Evolutionary conservation across 2,888 invertebrate genomes (phyloP).

Genomic region (Formica aserva): DNA sequence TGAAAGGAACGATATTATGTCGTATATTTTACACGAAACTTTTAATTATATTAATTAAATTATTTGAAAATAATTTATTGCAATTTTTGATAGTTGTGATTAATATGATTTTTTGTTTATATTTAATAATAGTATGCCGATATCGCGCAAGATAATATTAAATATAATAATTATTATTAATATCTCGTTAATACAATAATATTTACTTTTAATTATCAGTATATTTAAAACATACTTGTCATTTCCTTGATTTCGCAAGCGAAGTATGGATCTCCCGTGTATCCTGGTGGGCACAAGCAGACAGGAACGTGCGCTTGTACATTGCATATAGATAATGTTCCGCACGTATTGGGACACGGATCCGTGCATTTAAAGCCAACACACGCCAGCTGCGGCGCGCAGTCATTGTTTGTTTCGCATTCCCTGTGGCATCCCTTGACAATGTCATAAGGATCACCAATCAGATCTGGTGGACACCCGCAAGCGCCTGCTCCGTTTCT

Average conservation of each 20-base stretch:
- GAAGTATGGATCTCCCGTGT: conserved; percentile 94
- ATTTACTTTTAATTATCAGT: not conserved
- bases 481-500: conserved; percentile 95
- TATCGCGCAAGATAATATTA: not conserved
- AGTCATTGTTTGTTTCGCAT: conserved; percentile 93
- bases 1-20: conserved; percentile 25
- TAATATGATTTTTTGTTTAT: not conserved
- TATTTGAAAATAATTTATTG: not conserved
- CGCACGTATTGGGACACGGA: conserved; percentile 94
- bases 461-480: conserved; percentile 91
- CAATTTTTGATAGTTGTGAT: not conserved
- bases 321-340: conserved; percentile 92
- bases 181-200: not conserved
- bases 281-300: conserved; percentile 91
- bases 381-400: conserved; percentile 91
- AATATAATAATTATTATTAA: not conserved
- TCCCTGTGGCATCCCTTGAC: conserved; percentile 91
- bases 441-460: conserved; percentile 93
- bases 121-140: not conserved
- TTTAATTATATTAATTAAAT: not conserved
- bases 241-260: conserved; percentile 79
- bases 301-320: conserved; percentile 93
- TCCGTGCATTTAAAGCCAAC: conserved; percentile 94
- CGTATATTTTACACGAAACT: not conserved
- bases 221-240: conserved; percentile 63